These are phyloP conservation scores for Catalaphyllia jardinei DNA, from an alignment of 64 coral and sea anemone genomes.

Conservation along the genomic window DNA sequence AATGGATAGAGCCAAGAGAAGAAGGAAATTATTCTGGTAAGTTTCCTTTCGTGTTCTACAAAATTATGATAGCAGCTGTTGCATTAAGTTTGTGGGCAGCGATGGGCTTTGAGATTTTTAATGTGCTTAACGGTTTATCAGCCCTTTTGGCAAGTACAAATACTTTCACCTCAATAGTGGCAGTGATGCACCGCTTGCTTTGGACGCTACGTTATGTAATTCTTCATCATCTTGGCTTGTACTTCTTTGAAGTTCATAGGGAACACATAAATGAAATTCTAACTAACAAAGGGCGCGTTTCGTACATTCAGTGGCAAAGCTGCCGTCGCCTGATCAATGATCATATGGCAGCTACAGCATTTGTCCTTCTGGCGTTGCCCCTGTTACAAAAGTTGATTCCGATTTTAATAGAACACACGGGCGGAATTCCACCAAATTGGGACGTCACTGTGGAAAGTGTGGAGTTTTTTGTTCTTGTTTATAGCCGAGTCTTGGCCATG, in stretches of 20 bases:
- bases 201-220: slow-evolving; percentile 74
- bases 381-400: slow-evolving; percentile 70
- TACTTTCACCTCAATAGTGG: slow-evolving; percentile 57
- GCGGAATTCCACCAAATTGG: slow-evolving; percentile 56
- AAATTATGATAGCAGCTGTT: slow-evolving; percentile 40
- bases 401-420: slow-evolving; percentile 58
- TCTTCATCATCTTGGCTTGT: slow-evolving; percentile 62
- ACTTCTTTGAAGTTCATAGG: slow-evolving; percentile 53
- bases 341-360: slow-evolving; percentile 49
- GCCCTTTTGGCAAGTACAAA: slow-evolving; percentile 35
- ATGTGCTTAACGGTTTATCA: slow-evolving; percentile 52
- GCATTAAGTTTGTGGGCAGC: slow-evolving; percentile 61
- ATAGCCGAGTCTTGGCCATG: slow-evolving; percentile 65
- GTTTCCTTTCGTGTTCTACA: slow-evolving; percentile 47
- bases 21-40: slow-evolving; percentile 14
- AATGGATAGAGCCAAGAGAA: slow-evolving; percentile 67
- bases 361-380: slow-evolving; percentile 59
- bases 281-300: slow-evolving; percentile 39
- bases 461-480: slow-evolving; percentile 78
- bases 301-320: slow-evolving; percentile 14
- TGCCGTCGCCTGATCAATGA: slow-evolving; percentile 38
- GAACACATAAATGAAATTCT: slow-evolving; percentile 59
- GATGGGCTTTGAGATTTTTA: slow-evolving; percentile 60
- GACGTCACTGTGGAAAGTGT: slow-evolving; percentile 61
- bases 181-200: slow-evolving; percentile 64